Base-by-base conservation (phyloP, 2,797 vertebrate genomes). In the Poeciliopsis paucimaculata region DNA sequence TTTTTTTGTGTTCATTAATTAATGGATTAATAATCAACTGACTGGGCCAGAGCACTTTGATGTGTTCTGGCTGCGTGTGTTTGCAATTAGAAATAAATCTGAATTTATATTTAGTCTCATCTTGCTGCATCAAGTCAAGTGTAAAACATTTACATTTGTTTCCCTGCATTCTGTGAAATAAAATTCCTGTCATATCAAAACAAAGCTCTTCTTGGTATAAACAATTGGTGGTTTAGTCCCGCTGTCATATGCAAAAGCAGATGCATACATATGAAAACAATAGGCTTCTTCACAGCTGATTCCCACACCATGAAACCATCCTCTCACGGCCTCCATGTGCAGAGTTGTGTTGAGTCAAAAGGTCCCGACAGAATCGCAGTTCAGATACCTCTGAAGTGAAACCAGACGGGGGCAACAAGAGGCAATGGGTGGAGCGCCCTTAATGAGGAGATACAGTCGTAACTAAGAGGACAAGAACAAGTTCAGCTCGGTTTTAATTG, bases 401-500 rank as follows among this genome's bases (percentile, higher is more conserved):
- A 70, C 71, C 31, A 18, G 73, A 9, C 60, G 39, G 18, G 47
- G 83, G 83, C 78, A 77, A 86, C 62, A 82, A 66, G 7, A 68
- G 77, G 60, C 23, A 68, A 76, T 62, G 62, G 76, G 60, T 41
- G 81, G 68, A 80, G 77, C 3, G 4, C 70, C 70, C 23, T 75
- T 90, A 87, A 91, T 88, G 89, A 89, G 82, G 68, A 82, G 75
- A 47, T 82, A 62, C 73, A 84, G 83, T 77, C 73, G 46, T 84
- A 83, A 78, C 34, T 49, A 81, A 77, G 26, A 28, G 89, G 87
- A 90, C 85, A 13, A 72, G 73, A 81, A 84, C 78, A 76, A 68
- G 74, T 76, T 86, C 83, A 68, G 79, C 66, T 26, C 77, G 80
- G 88, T 78, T 84, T 81, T 94, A 93, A 94, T 93, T 94, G 92